Percentiles rank a stretch among this genome's conserved stretches.
phyloP scores from a whole-genome alignment of 2,888 invertebrate species.

The Fragum fragum region DNA sequence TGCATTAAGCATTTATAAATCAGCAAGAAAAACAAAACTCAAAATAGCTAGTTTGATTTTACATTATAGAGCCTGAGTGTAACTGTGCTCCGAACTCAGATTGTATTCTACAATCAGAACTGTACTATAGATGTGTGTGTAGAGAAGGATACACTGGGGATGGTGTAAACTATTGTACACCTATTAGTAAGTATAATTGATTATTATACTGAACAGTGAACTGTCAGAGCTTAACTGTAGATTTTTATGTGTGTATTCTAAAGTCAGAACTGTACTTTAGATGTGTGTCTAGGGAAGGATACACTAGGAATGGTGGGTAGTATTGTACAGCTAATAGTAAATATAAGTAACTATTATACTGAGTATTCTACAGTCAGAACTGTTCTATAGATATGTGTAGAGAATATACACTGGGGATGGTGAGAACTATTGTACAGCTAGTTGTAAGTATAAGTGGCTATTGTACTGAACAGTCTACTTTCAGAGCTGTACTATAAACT shows the following conservation, averaged over 20 bases:
- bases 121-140: slow-evolving; percentile 90
- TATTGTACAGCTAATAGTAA: not conserved
- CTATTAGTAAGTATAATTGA: slow-evolving; percentile 21
- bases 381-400: no score
- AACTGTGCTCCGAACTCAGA: slow-evolving; percentile 89
- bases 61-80: slow-evolving; percentile 19
- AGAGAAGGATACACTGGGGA: slow-evolving; percentile 90
- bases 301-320: not conserved
- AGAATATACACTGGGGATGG: no score
- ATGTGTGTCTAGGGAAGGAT: slow-evolving; percentile 87
- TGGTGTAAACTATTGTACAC: slow-evolving; percentile 90
- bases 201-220: not conserved
- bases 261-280: slow-evolving; percentile 35
- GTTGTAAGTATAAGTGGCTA: not conserved
- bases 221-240: no score
- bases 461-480: not conserved
- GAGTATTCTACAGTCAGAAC: no score
- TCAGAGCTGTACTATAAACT: no score
- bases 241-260: no score
- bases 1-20: no score
- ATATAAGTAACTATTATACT: no score
- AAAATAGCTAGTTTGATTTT: no score
- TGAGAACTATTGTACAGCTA: no score
- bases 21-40: no score
- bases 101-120: slow-evolving; percentile 89